Evolutionary conservation across 2,888 invertebrate genomes (phyloP), one percentile per base, ranked within the genome.

Genomic region (Rapana venosa): DNA sequence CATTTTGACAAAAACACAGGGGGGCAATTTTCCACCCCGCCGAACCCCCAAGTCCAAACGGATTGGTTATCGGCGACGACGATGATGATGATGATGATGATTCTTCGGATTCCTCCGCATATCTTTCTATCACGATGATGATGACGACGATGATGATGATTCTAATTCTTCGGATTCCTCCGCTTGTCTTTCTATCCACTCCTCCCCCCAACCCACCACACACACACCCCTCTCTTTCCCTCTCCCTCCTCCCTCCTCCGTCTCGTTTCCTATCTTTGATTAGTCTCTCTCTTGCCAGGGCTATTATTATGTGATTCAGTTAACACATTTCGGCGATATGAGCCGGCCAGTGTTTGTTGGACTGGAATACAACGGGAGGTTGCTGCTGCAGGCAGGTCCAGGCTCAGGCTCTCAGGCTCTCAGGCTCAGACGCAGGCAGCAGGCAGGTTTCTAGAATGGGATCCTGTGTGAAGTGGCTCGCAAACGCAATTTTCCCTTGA

Each of bases 401-500:
- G 47, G 47, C 47, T n/a, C n/a, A 47, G 47, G 47, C 47, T n/a
- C n/a, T n/a, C n/a, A n/a, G n/a, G n/a, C n/a, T n/a, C n/a, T n/a
- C n/a, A n/a, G 47, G 47, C 47, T n/a, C n/a, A 47, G 47, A 8
- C 47, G 4, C 8, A 47, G 47, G 47, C 47, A 8, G 47, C 8
- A 8, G 47, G 47, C 47, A 47, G n/a, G n/a, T n/a, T n/a, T n/a
- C n/a, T n/a, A n/a, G 47, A 87, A 74, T 35, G 36, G 8, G 74
- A 87, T 26, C 70, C 36, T 47, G 74, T n/a, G 47, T 87, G 87
- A 87, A 87, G 87, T 87, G 87, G 87, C 70, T 87, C 74, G 87
- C 87, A 87, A 87, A 87, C 35, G 87, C 74, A 87, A 87, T 87
- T 87, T 74, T 70, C 36, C n/a, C 32, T 47, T 87, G 87, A 87